Percentiles rank a stretch among this genome's conserved stretches.
Evolutionary conservation across 2,797 vertebrate species (phyloP).

Genomic region (Hephaestus fuliginosus): DNA sequence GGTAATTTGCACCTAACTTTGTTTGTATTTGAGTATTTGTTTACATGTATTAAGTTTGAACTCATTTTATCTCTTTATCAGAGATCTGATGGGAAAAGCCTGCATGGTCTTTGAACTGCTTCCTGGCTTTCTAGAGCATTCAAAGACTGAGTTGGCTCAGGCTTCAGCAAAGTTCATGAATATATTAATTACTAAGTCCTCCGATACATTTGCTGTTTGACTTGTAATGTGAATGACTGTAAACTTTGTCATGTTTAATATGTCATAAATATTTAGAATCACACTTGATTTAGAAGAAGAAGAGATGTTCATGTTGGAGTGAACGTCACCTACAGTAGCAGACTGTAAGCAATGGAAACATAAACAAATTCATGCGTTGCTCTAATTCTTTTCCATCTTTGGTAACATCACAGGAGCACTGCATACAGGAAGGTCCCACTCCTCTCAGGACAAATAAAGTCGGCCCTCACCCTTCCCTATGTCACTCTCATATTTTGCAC

Average conservation of each 20-base stretch:
- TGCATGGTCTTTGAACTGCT: too few relatives aligned
- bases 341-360: slow-evolving; percentile 21
- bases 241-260: background rate
- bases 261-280: background rate
- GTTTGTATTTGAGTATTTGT: too few relatives aligned
- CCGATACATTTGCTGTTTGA: background rate
- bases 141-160: background rate
- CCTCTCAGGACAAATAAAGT: slow-evolving; percentile 29
- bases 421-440: slow-evolving; percentile 15
- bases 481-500: background rate
- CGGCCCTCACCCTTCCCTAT: background rate
- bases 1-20: too few relatives aligned
- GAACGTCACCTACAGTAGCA: background rate
- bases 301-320: slow-evolving; percentile 7
- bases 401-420: slow-evolving; percentile 38
- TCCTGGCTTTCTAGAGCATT: background rate
- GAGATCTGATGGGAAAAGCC: too few relatives aligned
- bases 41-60: too few relatives aligned
- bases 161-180: background rate
- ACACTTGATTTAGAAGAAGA: background rate
- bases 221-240: background rate
- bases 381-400: slow-evolving; percentile 65
- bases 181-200: background rate
- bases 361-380: slow-evolving; percentile 51
- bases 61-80: too few relatives aligned